phyloP scores from a whole-genome alignment of 92 coral and sea anemone genomes.

The Hydrozoanthus gracilis region DNA sequence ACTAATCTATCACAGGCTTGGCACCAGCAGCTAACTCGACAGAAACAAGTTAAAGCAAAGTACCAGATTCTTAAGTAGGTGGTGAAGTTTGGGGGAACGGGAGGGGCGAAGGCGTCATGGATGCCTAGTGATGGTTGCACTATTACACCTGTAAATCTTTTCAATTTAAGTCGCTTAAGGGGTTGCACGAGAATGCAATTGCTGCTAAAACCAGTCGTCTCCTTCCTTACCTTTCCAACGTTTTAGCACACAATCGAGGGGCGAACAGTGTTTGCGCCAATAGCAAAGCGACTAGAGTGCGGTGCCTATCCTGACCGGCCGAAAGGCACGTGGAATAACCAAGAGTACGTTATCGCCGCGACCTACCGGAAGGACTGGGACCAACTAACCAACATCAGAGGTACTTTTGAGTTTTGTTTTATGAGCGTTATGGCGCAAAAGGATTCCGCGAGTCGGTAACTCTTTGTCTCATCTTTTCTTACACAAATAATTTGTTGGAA shows the following conservation, averaged over 20 bases:
- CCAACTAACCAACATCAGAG: neutral
- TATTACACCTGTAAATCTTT: no score
- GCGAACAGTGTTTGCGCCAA: conserved; percentile 35
- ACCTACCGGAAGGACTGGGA: conserved; percentile 26
- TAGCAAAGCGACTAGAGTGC: conserved; percentile 35
- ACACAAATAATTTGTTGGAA: no score
- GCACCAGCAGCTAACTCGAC: no score
- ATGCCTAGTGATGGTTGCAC: no score
- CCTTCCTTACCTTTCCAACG: neutral
- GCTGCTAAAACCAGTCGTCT: neutral
- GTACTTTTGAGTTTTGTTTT: neutral
- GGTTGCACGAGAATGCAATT: neutral
- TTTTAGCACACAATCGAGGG: conserved; percentile 18
- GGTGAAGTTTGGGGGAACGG: no score
- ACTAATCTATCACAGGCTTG: no score
- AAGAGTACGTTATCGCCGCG: conserved; percentile 22
- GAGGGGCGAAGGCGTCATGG: no score
- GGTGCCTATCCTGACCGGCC: conserved; percentile 6
- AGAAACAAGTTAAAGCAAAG: no score
- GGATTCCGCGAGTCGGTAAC: no score
- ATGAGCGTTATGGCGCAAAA: neutral
- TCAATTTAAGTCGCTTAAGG: neutral
- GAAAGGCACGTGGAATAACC: conserved; percentile 8
- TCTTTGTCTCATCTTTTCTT: no score
- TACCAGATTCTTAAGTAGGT: no score